Conservation (phyloP, 2,797 vertebrate species). For the Microctenopoma steveboyesi region DNA sequence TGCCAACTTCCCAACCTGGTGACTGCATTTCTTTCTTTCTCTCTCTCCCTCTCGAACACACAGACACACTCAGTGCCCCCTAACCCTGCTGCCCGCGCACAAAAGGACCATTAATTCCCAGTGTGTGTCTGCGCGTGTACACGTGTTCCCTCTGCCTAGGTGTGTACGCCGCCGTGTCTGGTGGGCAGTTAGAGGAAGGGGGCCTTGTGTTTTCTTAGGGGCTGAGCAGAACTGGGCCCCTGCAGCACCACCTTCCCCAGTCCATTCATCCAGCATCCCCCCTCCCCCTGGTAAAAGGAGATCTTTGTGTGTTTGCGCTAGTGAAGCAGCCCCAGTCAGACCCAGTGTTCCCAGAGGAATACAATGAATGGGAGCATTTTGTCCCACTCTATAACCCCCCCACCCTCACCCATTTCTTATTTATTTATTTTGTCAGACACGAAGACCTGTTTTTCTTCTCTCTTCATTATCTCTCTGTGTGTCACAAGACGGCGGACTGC, state of each 20-base stretch:
- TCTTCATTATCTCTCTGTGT: constrained; percentile 47
- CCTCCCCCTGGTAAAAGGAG: constrained; percentile 82
- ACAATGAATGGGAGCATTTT: constrained; percentile 97
- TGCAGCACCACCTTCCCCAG: constrained; percentile 75
- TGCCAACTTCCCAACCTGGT: constrained; percentile 28
- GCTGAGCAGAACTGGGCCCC: constrained; percentile 82
- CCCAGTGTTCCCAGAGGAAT: constrained; percentile 92
- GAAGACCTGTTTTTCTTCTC: constrained; percentile 91
- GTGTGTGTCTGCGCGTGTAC: constrained; percentile 43
- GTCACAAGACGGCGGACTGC: constrained; percentile 58
- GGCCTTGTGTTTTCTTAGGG: constrained; percentile 93
- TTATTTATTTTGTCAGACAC: constrained; percentile 72
- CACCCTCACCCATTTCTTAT: background rate
- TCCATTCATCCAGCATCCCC: constrained; percentile 88
- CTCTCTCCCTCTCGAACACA: constrained; percentile 15
- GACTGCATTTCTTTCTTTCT: constrained; percentile 15
- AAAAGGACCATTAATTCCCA: constrained; percentile 69
- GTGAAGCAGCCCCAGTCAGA: constrained; percentile 83
- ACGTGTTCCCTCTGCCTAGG: constrained; percentile 58
- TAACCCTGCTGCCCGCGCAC: constrained; percentile 50
- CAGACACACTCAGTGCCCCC: constrained; percentile 44
- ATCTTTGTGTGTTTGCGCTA: constrained; percentile 93
- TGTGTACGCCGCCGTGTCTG: constrained; percentile 65
- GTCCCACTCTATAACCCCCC: constrained; percentile 67
- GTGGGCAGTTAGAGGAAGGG: constrained; percentile 86